A percentile compares a stretch with the other conserved stretches of the same genome.
Evolutionary conservation across 2,113 vertebrate species (phyloP).

Genomic region (Actenoides hombroni): DNA sequence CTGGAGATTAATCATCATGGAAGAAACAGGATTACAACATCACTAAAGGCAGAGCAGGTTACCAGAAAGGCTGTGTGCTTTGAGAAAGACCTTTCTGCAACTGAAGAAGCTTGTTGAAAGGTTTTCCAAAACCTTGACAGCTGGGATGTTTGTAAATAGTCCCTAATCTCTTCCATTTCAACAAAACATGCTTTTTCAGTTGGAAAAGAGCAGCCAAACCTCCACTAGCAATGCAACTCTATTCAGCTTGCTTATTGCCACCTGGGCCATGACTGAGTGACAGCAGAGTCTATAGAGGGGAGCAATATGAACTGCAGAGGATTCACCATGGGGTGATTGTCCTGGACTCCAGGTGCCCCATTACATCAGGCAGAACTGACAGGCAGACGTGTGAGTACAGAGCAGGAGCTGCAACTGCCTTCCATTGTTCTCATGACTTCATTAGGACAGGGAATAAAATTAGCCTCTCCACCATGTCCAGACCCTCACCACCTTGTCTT

Average conservation of each 20-base stretch:
- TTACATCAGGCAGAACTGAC: background rate
- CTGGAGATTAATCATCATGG: background rate
- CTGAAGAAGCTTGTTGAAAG: background rate
- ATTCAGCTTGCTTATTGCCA: accelerated
- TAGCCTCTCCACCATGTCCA: background rate
- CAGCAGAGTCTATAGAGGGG: background rate
- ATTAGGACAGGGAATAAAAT: background rate
- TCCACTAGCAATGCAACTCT: background rate
- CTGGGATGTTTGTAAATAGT: background rate
- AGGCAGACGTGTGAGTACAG: background rate
- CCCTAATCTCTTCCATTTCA: background rate
- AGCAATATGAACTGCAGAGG: background rate
- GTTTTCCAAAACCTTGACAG: background rate
- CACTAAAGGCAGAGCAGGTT: background rate
- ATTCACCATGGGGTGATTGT: background rate
- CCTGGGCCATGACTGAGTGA: background rate
- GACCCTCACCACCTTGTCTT: background rate
- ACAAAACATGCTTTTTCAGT: background rate
- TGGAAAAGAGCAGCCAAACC: background rate
- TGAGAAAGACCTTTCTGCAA: background rate
- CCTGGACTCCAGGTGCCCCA: background rate
- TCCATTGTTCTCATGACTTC: background rate
- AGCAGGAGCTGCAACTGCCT: background rate
- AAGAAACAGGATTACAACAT: background rate
- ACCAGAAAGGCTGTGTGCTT: background rate